phyloP scores from a whole-genome alignment of 2,797 vertebrate genomes.

The Thunnus albacares region DNA sequence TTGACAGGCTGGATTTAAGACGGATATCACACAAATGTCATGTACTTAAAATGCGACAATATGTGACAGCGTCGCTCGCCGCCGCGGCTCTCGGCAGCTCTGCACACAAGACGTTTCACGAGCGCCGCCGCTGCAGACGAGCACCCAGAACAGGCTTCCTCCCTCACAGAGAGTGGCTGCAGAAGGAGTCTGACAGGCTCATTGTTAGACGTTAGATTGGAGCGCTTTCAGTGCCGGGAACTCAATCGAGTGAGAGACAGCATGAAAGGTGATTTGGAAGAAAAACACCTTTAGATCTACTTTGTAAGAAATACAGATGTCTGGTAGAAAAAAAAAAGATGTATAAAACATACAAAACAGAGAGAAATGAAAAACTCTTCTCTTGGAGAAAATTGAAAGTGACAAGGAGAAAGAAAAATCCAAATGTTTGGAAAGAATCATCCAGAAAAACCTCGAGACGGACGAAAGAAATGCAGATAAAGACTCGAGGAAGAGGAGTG shows the following conservation, averaged over 20 bases:
- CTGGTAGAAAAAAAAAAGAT: neutral
- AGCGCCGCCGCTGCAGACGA: conserved; percentile 4
- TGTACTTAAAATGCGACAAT: neutral
- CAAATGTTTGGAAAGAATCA: neutral
- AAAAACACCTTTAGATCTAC: conserved; percentile 8
- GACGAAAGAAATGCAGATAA: neutral
- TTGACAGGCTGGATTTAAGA: conserved; percentile 10
- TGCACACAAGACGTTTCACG: neutral
- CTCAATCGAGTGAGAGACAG: neutral
- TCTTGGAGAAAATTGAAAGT: neutral
- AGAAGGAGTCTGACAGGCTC: neutral
- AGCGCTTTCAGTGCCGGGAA: conserved; percentile 2
- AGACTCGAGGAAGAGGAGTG: neutral
- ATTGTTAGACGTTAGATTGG: conserved; percentile 24
- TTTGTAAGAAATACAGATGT: conserved; percentile 3
- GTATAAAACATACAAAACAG: neutral
- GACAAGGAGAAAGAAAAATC: neutral
- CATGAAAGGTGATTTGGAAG: conserved; percentile 7
- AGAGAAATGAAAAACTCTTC: neutral
- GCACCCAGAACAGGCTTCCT: neutral
- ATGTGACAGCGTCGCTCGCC: neutral
- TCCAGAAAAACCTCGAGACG: neutral
- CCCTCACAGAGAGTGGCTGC: neutral
- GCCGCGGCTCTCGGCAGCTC: neutral
- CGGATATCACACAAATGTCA: neutral